Evolutionary conservation across 1,140 invertebrate genomes (phyloP).

Genomic region (Bemisia tabaci): DNA sequence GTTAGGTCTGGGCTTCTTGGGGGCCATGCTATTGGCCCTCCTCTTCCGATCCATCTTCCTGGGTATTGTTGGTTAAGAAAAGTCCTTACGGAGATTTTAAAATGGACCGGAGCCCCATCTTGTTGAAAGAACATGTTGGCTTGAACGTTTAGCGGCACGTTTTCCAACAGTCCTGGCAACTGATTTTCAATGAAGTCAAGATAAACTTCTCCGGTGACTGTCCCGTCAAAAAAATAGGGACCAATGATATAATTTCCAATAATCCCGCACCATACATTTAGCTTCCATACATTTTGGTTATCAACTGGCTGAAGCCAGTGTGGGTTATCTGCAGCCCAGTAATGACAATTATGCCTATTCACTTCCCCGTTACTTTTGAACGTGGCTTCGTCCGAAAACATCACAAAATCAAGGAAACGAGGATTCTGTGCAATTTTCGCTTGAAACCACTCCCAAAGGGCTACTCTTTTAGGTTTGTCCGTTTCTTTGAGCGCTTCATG

Average conservation of each 20-base stretch:
- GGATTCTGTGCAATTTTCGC: background rate
- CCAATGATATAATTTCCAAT: constrained; percentile 22
- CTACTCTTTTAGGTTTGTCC: background rate
- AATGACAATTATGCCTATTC: constrained; percentile 14
- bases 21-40: constrained; percentile 7
- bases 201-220: constrained; percentile 16
- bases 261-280: constrained; percentile 18
- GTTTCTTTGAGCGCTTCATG: background rate
- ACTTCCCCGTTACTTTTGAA: constrained; percentile 5
- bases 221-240: constrained; percentile 26
- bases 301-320: constrained; percentile 8
- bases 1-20: constrained; percentile 7
- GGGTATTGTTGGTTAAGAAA: constrained; percentile 18
- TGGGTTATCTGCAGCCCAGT: constrained; percentile 12
- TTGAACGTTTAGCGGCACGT: constrained; percentile 21
- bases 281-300: constrained; percentile 16
- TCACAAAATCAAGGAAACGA: background rate
- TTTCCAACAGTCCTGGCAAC: constrained; percentile 25
- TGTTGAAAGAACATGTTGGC: constrained; percentile 23
- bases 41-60: constrained; percentile 20
- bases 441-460: too few species aligned
- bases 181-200: constrained; percentile 25
- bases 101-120: constrained; percentile 24
- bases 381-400: constrained; percentile 10
- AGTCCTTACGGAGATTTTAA: constrained; percentile 9